A percentile compares a stretch with the other conserved stretches of the same genome.
These are phyloP conservation scores for Phodopus roborovskii DNA, from an alignment of 2,113 vertebrate genomes.

Conservation along the genomic window DNA sequence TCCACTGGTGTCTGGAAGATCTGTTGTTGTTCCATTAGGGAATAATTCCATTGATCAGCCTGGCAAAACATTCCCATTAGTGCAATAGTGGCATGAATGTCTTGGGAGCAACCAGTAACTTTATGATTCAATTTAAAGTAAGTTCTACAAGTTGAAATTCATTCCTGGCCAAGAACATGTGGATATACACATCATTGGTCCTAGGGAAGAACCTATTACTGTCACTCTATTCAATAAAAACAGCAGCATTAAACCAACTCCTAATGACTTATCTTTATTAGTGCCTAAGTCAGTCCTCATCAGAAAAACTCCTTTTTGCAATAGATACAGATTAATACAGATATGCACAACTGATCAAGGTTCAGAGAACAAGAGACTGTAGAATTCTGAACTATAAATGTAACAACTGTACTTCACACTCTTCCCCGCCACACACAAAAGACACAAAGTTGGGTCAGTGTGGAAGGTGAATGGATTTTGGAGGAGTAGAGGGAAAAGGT, in stretches of 20 bases:
- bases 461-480: background rate
- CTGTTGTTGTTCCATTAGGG: background rate
- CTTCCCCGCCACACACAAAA: background rate
- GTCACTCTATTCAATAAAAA: background rate
- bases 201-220: background rate
- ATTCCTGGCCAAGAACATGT: background rate
- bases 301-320: too few relatives aligned
- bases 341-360: background rate
- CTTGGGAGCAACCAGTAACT: background rate
- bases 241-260: background rate
- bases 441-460: background rate
- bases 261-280: background rate
- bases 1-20: background rate
- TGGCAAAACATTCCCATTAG: background rate
- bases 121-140: background rate
- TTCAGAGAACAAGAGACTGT: background rate
- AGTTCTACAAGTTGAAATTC: background rate
- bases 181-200: background rate
- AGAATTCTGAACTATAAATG: background rate
- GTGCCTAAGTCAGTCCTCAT: background rate
- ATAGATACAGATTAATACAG: background rate
- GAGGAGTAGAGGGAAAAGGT: background rate
- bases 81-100: background rate
- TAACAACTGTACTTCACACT: background rate
- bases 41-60: background rate